Conservation (phyloP, 2,888 invertebrate species). For the Trisateles emortualis region DNA sequence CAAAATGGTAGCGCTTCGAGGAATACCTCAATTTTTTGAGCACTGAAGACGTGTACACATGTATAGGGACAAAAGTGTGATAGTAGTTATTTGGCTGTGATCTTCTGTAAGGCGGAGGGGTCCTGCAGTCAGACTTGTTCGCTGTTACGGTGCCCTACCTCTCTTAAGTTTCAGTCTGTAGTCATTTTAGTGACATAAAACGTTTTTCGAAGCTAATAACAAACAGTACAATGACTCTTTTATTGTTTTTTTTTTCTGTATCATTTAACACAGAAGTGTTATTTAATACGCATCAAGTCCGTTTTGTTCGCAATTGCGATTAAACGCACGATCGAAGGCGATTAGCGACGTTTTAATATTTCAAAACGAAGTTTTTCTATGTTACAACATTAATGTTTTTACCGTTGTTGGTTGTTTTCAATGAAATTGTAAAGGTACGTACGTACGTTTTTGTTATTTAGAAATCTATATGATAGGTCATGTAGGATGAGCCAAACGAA, state of each 20-base stretch:
- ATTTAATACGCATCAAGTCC: slow-evolving; percentile 29
- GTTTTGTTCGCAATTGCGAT: slow-evolving; percentile 18
- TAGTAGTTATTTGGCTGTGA: too few species aligned
- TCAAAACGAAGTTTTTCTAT: slow-evolving; percentile 21
- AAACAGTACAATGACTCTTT: not conserved
- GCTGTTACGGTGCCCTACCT: too few species aligned
- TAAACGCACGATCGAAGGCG: slow-evolving; percentile 35
- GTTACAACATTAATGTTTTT: slow-evolving; percentile 4
- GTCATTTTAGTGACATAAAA: too few species aligned
- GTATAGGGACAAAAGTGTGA: too few species aligned
- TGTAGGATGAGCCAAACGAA: too few species aligned
- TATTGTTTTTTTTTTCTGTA: slow-evolving; percentile 11
- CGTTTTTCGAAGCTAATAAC: not conserved
- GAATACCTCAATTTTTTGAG: too few species aligned
- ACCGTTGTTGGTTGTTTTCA: not conserved
- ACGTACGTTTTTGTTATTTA: not conserved
- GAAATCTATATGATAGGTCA: not conserved
- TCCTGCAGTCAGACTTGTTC: too few species aligned
- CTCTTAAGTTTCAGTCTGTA: too few species aligned
- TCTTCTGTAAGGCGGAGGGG: too few species aligned
- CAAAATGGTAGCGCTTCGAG: too few species aligned
- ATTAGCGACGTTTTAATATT: slow-evolving; percentile 36
- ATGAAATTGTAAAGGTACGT: not conserved
- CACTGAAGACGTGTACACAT: too few species aligned
- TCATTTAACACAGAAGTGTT: slow-evolving; percentile 29